Percentiles rank a stretch among this genome's conserved stretches.
phyloP scores from a whole-genome alignment of 1,140 invertebrate genomes.

The Drosophila tropicalis region DNA sequence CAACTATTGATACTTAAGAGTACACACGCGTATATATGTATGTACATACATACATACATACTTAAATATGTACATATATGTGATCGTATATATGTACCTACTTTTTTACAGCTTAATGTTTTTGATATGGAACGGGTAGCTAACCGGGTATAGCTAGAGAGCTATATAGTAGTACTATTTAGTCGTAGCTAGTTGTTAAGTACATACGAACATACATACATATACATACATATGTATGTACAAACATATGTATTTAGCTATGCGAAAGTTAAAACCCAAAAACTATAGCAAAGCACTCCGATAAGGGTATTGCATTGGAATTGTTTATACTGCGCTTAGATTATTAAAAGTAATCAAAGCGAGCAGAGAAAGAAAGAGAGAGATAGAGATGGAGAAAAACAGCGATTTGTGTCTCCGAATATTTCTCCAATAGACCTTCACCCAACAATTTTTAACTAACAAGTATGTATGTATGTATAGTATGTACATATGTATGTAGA shows the following conservation, averaged over 20 bases:
- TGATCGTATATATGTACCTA: background rate
- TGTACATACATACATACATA: conserved; percentile 18
- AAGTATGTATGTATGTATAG: too few relatives aligned
- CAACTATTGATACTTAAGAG: conserved; percentile 45
- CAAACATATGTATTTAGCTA: background rate
- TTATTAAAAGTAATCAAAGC: background rate
- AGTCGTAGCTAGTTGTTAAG: too few relatives aligned
- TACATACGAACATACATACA: background rate
- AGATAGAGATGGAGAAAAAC: too few relatives aligned
- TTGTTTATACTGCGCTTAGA: background rate
- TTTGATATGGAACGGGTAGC: background rate
- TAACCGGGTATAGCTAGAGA: background rate
- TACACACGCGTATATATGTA: background rate
- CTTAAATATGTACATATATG: conserved; percentile 16
- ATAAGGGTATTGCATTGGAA: background rate
- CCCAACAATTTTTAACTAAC: background rate
- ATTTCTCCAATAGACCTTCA: background rate
- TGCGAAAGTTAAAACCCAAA: conserved; percentile 12
- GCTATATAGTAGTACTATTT: too few relatives aligned
- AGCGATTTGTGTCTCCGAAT: too few relatives aligned
- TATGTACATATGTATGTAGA: too few relatives aligned
- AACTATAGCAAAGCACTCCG: background rate
- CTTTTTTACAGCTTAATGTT: conserved; percentile 5
- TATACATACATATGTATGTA: too few relatives aligned
- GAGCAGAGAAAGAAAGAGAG: background rate